Conservation (phyloP, 2,797 vertebrate genomes). For the Gymnocypris eckloni region DNA sequence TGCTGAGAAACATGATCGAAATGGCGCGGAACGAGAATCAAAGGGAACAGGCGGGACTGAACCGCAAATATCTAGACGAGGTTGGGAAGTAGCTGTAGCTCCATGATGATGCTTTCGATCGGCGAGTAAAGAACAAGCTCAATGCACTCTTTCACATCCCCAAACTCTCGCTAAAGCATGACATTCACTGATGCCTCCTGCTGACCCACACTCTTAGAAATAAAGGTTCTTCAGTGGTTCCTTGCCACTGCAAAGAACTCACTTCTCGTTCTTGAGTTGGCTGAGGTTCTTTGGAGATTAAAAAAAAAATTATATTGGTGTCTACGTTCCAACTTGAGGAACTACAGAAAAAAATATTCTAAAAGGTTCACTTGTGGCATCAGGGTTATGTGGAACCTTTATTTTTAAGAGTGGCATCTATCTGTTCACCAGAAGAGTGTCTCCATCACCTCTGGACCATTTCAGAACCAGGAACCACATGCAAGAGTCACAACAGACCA, state of each 20-base stretch:
- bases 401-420: constrained; percentile 44
- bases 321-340: neutral
- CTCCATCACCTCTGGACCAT: constrained; percentile 36
- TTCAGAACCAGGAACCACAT: constrained; percentile 26
- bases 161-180: constrained; percentile 39
- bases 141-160: constrained; percentile 43
- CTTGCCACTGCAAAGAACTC: neutral
- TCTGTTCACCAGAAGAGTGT: constrained; percentile 19
- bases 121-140: constrained; percentile 53
- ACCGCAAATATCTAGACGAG: constrained; percentile 89
- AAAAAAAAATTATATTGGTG: neutral
- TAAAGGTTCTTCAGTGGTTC: constrained; percentile 31
- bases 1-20: constrained; percentile 91
- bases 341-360: neutral
- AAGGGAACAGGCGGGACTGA: constrained; percentile 86
- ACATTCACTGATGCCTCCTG: constrained; percentile 39
- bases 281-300: neutral
- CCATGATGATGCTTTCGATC: constrained; percentile 8
- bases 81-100: constrained; percentile 84
- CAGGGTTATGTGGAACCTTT: constrained; percentile 27
- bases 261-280: constrained; percentile 7
- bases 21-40: constrained; percentile 88
- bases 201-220: constrained; percentile 28
- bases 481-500: constrained; percentile 8
- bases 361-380: constrained; percentile 13